Conservation (phyloP, 2,113 vertebrate species). For the Poeciliopsis retropinna region DNA sequence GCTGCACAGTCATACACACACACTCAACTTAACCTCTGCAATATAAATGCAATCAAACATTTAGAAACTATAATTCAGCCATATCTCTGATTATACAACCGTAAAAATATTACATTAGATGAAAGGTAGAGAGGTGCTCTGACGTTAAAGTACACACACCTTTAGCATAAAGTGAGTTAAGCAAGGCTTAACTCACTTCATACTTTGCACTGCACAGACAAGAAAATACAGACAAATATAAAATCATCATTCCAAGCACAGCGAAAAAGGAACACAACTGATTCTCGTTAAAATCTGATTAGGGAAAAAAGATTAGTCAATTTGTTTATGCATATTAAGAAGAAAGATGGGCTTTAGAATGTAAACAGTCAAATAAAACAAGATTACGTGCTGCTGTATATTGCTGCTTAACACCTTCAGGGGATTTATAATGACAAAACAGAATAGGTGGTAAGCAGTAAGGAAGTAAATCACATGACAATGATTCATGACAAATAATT, state of each 20-base stretch:
- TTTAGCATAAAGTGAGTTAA: too few species aligned
- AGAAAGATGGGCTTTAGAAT: background rate
- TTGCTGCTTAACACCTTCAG: constrained; percentile 7
- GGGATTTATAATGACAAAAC: constrained; percentile 28
- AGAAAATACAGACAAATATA: background rate
- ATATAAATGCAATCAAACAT: background rate
- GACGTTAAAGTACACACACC: background rate
- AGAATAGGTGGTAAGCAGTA: background rate
- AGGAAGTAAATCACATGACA: background rate
- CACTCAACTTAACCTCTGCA: background rate
- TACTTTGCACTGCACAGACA: background rate
- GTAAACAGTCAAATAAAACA: background rate
- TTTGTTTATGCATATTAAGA: background rate
- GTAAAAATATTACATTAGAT: background rate
- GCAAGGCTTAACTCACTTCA: background rate
- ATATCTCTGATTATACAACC: background rate
- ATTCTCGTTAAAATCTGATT: background rate
- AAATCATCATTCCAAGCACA: background rate
- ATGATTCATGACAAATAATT: constrained; percentile 7
- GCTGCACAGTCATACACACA: background rate
- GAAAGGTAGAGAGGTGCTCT: background rate
- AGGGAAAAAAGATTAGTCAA: background rate
- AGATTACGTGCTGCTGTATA: constrained; percentile 25
- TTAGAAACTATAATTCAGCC: background rate
- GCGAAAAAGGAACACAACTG: background rate